phyloP scores from a whole-genome alignment of 2,888 invertebrate species.

The Calephelis perditalis region DNA sequence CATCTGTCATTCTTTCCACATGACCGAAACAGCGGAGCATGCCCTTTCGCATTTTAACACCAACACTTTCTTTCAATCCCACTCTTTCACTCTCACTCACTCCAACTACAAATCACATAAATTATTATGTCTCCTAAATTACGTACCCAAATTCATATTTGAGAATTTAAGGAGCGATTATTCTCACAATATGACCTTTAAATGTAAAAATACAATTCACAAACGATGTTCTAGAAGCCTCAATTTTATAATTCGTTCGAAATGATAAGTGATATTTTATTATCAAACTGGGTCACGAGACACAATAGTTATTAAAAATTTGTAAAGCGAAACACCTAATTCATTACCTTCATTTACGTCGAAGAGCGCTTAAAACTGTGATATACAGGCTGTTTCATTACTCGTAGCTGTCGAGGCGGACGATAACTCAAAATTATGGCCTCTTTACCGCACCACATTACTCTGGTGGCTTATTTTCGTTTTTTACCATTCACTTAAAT shows the following conservation, averaged over 20 bases:
- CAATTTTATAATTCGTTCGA: not conserved
- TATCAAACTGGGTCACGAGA: conserved; percentile 6
- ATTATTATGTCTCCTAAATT: too few species aligned
- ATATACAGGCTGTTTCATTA: conserved; percentile 68
- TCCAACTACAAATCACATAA: too few species aligned
- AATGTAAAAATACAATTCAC: not conserved
- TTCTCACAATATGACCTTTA: not conserved
- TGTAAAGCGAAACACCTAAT: conserved; percentile 17
- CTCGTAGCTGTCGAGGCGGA: conserved; percentile 47
- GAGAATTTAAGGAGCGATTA: too few species aligned
- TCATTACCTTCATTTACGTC: conserved; percentile 49
- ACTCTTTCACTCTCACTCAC: too few species aligned
- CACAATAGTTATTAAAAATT: conserved; percentile 9
- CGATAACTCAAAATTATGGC: conserved; percentile 66
- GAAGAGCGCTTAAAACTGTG: conserved; percentile 52
- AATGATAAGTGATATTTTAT: conserved; percentile 5
- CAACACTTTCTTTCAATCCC: too few species aligned
- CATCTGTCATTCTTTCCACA: too few species aligned
- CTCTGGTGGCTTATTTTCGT: conserved; percentile 15
- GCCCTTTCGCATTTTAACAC: too few species aligned
- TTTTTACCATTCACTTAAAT: conserved; percentile 14
- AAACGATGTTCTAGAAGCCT: not conserved
- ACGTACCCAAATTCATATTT: too few species aligned
- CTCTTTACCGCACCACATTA: conserved; percentile 36
- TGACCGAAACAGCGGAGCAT: too few species aligned